phyloP scores from a whole-genome alignment of 2,797 vertebrate species.

The Uromys caudimaculatus region DNA sequence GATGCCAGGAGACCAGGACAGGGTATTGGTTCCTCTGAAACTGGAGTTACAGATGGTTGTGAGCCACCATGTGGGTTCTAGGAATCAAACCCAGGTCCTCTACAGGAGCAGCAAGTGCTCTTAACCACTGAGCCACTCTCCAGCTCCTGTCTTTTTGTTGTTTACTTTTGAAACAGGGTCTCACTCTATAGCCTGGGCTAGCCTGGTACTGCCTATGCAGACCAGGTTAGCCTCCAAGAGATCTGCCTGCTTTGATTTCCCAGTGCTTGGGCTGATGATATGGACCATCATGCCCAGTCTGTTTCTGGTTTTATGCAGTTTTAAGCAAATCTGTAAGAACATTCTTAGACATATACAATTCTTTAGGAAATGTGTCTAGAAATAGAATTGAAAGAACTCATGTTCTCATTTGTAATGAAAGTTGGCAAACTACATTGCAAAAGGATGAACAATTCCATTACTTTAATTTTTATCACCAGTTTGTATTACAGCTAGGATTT shows the following conservation, averaged over 20 bases:
- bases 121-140: background rate
- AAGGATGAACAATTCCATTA: conserved; percentile 51
- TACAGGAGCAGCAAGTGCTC: too few relatives aligned
- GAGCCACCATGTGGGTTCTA: too few relatives aligned
- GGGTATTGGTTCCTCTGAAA: background rate
- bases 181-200: background rate
- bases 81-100: background rate
- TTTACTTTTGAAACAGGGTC: background rate
- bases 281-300: background rate
- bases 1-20: background rate
- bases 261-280: background rate
- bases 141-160: background rate
- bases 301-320: conserved; percentile 22
- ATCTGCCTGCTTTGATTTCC: background rate
- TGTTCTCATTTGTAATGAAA: conserved; percentile 41
- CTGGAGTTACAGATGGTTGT: background rate
- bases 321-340: conserved; percentile 10
- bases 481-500: background rate
- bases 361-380: conserved; percentile 60
- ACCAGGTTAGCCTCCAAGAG: background rate
- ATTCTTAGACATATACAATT: background rate
- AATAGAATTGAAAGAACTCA: conserved; percentile 42
- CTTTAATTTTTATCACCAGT: background rate
- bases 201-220: background rate
- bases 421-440: conserved; percentile 22